phyloP scores from a whole-genome alignment of 2,113 vertebrate genomes.

The Cercopithecus mona region DNA sequence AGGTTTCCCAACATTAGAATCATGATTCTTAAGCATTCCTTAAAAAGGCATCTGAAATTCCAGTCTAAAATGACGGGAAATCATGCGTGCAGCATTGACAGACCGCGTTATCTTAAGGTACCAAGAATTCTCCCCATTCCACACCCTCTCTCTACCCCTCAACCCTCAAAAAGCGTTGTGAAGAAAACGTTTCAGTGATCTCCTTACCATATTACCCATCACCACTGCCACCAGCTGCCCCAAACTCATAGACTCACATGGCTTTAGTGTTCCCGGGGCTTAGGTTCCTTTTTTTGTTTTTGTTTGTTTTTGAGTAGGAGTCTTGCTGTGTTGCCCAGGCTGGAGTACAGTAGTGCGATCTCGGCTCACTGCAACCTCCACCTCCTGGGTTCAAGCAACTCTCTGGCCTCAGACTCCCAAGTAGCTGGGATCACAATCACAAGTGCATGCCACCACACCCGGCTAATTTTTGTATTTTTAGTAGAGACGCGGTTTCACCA shows the following conservation, averaged over 20 bases:
- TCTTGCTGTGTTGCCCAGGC: no score
- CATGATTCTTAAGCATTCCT: background rate
- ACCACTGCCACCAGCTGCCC: no score
- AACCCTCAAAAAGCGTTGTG: background rate
- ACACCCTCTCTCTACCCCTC: background rate
- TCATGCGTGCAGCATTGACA: background rate
- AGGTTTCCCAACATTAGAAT: background rate
- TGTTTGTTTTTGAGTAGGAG: no score
- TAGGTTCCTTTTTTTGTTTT: background rate
- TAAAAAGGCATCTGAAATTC: background rate
- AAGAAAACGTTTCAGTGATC: background rate
- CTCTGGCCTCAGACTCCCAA: no score
- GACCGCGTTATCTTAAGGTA: background rate
- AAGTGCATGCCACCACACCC: no score
- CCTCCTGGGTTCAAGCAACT: no score
- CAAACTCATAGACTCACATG: background rate
- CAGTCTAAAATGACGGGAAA: background rate
- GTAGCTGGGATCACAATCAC: no score
- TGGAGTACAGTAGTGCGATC: no score
- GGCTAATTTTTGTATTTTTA: no score
- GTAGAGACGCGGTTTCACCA: no score
- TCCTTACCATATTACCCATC: background rate
- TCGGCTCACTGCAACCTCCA: no score
- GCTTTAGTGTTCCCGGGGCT: background rate
- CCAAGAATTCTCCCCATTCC: background rate